Conservation (phyloP, 2,113 vertebrate genomes). For the Carlito syrichta region DNA sequence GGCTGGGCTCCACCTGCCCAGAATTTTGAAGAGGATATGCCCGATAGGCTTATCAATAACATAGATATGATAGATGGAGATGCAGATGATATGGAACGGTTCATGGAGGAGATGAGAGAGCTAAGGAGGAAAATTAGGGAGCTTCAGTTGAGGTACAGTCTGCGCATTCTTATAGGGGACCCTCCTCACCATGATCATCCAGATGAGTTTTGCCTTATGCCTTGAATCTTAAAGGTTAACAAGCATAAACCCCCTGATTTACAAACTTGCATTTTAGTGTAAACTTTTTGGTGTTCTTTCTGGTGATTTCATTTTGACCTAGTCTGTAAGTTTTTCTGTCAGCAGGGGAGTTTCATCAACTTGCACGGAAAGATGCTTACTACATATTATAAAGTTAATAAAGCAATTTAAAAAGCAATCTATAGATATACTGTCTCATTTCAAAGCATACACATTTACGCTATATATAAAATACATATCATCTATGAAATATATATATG, state of each 20-base stretch:
- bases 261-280: background rate
- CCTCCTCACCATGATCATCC: constrained; percentile 34
- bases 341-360: constrained; percentile 12
- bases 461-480: background rate
- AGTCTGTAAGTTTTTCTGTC: constrained; percentile 10
- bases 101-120: constrained; percentile 49
- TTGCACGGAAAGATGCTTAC: constrained; percentile 9
- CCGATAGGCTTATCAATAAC: constrained; percentile 31
- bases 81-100: constrained; percentile 43
- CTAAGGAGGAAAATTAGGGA: constrained; percentile 49
- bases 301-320: constrained; percentile 8
- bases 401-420: constrained; percentile 28
- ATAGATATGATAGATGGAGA: constrained; percentile 53
- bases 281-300: background rate
- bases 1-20: background rate
- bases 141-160: constrained; percentile 30
- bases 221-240: constrained; percentile 40
- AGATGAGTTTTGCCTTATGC: constrained; percentile 58
- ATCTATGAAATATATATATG: background rate
- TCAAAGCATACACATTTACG: background rate
- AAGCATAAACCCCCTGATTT: constrained; percentile 11
- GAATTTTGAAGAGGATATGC: constrained; percentile 10
- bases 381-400: constrained; percentile 34
- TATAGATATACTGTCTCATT: constrained; percentile 15
- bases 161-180: constrained; percentile 25